Conservation (phyloP, 2,113 vertebrate genomes). For the Lethenteron camtschaticum region DNA sequence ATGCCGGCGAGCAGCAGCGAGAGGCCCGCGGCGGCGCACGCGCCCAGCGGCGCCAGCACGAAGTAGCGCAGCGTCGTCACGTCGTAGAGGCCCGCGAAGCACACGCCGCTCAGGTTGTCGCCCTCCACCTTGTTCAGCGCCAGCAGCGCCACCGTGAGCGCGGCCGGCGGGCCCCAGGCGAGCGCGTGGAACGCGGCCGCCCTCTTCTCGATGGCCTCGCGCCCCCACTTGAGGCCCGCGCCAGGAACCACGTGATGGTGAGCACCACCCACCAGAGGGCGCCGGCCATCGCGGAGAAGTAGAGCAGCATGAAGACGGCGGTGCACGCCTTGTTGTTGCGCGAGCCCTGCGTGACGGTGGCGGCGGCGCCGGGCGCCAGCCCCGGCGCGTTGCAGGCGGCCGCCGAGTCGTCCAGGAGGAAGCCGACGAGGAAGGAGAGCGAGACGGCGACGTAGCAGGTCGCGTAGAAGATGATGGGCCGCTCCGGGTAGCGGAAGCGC, state of each 20-base stretch:
- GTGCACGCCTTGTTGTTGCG: constrained; percentile 82
- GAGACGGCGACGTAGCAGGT: constrained; percentile 87
- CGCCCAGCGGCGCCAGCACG: constrained; percentile 49
- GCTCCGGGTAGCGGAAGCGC: constrained; percentile 80
- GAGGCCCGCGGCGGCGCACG: constrained; percentile 63
- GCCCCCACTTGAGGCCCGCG: constrained; percentile 92
- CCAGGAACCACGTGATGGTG: constrained; percentile 93
- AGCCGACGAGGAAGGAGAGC: constrained; percentile 70
- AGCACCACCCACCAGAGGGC: constrained; percentile 96
- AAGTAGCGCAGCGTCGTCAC: constrained; percentile 63
- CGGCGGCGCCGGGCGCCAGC: constrained; percentile 26
- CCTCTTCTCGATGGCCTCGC: constrained; percentile 89
- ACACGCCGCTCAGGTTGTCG: constrained; percentile 83
- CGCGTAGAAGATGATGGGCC: constrained; percentile 84
- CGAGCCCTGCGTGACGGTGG: constrained; percentile 65
- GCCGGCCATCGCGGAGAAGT: constrained; percentile 83
- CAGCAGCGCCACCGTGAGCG: constrained; percentile 63
- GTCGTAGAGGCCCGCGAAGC: constrained; percentile 87
- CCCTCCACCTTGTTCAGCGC: constrained; percentile 91
- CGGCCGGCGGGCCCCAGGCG: constrained; percentile 70
- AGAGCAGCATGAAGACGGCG: constrained; percentile 75
- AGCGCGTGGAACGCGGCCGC: constrained; percentile 81
- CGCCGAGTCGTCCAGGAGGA: constrained; percentile 50
- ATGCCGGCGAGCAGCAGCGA: constrained; percentile 78
- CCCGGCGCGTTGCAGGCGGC: constrained; percentile 38